phyloP scores from a whole-genome alignment of 2,113 vertebrate species.

The Melanocharis versteri region DNA sequence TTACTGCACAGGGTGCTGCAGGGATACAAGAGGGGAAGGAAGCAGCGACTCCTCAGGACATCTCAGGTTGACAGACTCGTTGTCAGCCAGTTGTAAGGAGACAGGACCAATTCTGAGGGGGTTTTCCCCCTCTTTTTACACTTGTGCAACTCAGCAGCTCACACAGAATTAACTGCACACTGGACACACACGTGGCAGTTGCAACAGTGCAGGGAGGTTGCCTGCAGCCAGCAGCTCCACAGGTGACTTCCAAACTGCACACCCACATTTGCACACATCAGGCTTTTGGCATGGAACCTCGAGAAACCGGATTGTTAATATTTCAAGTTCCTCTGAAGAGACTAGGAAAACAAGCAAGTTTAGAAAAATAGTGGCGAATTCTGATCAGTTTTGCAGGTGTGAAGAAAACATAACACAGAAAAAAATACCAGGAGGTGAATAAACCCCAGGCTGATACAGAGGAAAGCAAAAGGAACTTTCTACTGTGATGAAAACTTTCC shows the following conservation, averaged over 20 bases:
- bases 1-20: neutral
- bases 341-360: neutral
- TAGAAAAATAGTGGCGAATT: neutral
- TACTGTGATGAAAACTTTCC: neutral
- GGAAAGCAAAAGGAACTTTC: neutral
- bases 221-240: neutral
- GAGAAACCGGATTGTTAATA: neutral
- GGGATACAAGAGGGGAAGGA: neutral
- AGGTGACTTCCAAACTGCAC: neutral
- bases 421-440: neutral
- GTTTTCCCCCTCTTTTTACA: neutral
- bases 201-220: neutral
- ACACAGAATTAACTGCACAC: neutral
- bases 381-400: neutral
- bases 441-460: neutral
- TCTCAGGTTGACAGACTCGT: neutral
- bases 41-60: neutral
- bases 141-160: neutral
- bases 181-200: fast-evolving
- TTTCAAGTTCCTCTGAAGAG: neutral
- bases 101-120: neutral
- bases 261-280: neutral
- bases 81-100: neutral
- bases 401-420: neutral
- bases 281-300: neutral